phyloP scores from a whole-genome alignment of 2,888 invertebrate species.

The Campoplex capitator region DNA sequence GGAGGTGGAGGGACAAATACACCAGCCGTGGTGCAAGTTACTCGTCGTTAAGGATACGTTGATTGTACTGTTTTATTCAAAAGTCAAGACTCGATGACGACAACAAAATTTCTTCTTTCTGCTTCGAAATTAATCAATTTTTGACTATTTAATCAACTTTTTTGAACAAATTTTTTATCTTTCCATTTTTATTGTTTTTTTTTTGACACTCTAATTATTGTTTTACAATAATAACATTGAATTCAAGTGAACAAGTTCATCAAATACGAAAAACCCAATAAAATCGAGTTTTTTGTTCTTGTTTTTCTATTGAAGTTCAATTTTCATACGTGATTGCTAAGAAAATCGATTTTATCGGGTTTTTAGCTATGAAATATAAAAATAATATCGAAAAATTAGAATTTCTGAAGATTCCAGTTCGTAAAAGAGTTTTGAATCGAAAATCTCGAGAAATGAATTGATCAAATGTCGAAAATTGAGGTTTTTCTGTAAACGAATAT shows the following conservation, averaged over 20 bases:
- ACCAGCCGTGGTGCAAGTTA: conserved; percentile 41
- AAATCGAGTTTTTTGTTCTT: neutral
- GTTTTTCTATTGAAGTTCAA: too few species aligned
- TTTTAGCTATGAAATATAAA: neutral
- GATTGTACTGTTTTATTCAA: neutral
- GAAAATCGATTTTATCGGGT: too few species aligned
- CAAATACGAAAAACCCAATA: neutral
- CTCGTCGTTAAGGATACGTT: neutral
- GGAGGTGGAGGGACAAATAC: conserved; percentile 40
- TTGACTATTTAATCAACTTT: neutral
- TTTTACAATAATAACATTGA: neutral
- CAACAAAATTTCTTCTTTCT: neutral
- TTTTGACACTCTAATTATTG: neutral
- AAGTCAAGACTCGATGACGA: neutral
- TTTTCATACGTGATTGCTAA: too few species aligned
- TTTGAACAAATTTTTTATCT: neutral
- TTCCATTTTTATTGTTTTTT: neutral
- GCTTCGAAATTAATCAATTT: neutral
- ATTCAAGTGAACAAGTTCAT: neutral
- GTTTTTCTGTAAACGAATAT: neutral
- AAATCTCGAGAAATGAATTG: too few species aligned
- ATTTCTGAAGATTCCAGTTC: neutral
- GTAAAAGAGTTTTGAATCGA: too few species aligned
- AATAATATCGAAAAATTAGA: neutral
- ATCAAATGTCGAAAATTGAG: too few species aligned